Conservation (phyloP, 2,797 vertebrate species). For the Hemitrygon akajei region DNA sequence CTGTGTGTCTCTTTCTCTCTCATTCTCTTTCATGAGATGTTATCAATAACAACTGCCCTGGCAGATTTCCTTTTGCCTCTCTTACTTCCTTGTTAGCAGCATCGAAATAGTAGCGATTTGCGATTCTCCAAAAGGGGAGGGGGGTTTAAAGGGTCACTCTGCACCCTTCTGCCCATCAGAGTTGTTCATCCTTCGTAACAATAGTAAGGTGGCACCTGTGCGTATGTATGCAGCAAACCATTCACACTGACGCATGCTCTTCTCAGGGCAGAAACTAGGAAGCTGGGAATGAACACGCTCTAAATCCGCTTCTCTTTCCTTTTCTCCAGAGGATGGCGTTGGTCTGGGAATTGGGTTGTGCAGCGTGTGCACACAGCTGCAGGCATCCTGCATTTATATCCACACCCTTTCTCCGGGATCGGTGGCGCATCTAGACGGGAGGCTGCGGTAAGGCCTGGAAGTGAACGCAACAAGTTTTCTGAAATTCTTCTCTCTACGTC, state of each 20-base stretch:
- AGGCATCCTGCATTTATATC: conserved; percentile 79
- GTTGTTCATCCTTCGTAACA: too few species aligned
- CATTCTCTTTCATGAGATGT: too few species aligned
- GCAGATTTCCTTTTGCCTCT: too few species aligned
- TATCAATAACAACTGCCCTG: too few species aligned
- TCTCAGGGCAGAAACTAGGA: neutral
- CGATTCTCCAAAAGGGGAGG: too few species aligned
- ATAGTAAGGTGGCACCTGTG: neutral
- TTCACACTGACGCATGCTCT: neutral
- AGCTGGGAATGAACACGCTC: neutral
- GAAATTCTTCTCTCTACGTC: neutral
- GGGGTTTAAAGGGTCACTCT: too few species aligned
- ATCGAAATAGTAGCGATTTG: too few species aligned
- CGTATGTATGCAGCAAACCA: neutral
- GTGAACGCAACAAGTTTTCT: too few species aligned
- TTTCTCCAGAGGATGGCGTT: conserved; percentile 74
- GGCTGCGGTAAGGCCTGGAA: conserved; percentile 64
- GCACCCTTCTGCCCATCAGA: too few species aligned
- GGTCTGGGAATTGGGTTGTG: conserved; percentile 88
- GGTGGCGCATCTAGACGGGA: conserved; percentile 83
- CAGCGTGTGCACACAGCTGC: conserved; percentile 71
- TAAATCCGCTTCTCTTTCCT: neutral
- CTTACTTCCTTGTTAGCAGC: too few species aligned
- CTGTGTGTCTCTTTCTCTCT: too few species aligned
- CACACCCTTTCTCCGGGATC: conserved; percentile 88